phyloP scores from a whole-genome alignment of 2,797 vertebrate species.

The Neosalanx taihuensis region DNA sequence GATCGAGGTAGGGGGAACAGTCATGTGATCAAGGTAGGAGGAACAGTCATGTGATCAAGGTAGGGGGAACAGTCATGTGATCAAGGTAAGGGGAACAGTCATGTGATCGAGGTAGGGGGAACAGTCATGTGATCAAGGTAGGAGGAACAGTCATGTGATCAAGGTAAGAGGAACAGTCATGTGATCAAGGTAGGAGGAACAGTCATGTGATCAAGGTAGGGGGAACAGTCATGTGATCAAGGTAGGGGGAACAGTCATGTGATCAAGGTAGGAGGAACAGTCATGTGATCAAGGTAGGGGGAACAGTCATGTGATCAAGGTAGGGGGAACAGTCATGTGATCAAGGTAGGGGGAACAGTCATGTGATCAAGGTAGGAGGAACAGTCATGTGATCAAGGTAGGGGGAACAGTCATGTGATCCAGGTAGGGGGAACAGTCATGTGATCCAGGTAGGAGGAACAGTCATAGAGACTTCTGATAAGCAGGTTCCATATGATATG shows the following conservation, averaged over 20 bases:
- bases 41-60: neutral
- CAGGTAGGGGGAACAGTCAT: neutral
- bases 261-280: neutral
- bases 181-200: too few relatives aligned
- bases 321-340: neutral
- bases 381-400: neutral
- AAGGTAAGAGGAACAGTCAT: neutral
- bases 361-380: too few relatives aligned
- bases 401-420: neutral
- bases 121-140: neutral
- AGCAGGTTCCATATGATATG: constrained; percentile 42
- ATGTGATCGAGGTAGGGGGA: too few relatives aligned
- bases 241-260: neutral
- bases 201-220: neutral
- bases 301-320: neutral
- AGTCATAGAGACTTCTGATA: constrained; percentile 41
- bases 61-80: neutral
- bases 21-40: neutral
- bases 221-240: neutral
- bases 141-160: neutral
- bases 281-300: neutral
- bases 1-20: neutral
- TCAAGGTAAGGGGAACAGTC: neutral
- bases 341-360: neutral
- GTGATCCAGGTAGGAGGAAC: constrained; percentile 6